Evolutionary conservation across 2,888 invertebrate species (phyloP).

Genomic region (Crocallis elinguaria): DNA sequence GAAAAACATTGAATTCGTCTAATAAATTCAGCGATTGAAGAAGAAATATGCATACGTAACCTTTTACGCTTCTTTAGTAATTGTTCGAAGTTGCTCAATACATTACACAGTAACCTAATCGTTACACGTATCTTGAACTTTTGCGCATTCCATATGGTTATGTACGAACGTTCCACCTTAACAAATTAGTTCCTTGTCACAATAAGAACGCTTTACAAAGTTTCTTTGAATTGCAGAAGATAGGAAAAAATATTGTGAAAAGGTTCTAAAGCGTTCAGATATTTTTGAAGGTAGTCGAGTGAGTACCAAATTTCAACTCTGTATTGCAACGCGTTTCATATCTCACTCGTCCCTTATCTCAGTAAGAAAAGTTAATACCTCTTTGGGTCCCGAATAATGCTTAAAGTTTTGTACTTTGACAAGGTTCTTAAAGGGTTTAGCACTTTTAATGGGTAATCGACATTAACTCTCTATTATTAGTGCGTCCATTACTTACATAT

Average conservation of each 20-base stretch:
- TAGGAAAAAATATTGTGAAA: not conserved
- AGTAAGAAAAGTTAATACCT: not conserved
- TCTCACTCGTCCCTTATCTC: not conserved
- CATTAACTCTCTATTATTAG: slow-evolving; percentile 37
- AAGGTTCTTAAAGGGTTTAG: slow-evolving; percentile 11
- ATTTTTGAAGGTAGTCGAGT: slow-evolving; percentile 3
- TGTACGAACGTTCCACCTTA: slow-evolving; percentile 19
- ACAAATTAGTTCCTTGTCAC: slow-evolving; percentile 5
- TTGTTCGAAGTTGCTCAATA: slow-evolving; percentile 47
- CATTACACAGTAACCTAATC: slow-evolving; percentile 64
- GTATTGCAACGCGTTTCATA: not conserved
- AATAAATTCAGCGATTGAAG: no score
- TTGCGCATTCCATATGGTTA: slow-evolving; percentile 52
- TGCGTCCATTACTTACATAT: slow-evolving; percentile 33
- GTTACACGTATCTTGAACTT: slow-evolving; percentile 64
- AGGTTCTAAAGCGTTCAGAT: slow-evolving; percentile 1
- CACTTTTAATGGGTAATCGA: slow-evolving; percentile 27
- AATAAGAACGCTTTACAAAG: not conserved
- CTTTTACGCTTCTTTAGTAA: not conserved
- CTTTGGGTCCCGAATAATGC: not conserved
- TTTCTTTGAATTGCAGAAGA: not conserved
- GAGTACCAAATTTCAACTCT: not conserved
- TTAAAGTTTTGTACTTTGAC: not conserved
- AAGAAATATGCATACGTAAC: not conserved
- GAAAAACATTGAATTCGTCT: no score